Evolutionary conservation across 2,888 invertebrate genomes (phyloP).

Genomic region (Nomada hirtipes): DNA sequence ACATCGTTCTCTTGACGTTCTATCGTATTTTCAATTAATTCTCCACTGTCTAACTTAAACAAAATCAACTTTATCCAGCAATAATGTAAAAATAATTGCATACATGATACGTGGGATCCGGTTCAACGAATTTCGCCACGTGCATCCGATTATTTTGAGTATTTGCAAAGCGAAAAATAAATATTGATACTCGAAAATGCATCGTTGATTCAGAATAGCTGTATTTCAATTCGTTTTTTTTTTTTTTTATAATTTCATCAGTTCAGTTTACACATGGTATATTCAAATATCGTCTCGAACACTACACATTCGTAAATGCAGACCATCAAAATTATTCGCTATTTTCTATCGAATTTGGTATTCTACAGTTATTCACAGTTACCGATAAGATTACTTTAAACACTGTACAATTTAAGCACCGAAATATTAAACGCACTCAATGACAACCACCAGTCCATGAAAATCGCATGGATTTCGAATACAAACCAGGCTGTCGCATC

Average conservation of each 20-base stretch:
- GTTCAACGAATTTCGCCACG: neutral
- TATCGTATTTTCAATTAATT: no score
- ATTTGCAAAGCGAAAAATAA: neutral
- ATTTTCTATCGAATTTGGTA: neutral
- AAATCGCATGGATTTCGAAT: no score
- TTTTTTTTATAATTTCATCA: neutral
- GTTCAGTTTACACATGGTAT: neutral
- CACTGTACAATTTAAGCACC: no score
- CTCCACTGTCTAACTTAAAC: no score
- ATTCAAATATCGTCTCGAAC: neutral
- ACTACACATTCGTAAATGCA: neutral
- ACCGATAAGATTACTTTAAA: no score
- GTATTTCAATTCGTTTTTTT: neutral
- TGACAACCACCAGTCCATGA: no score
- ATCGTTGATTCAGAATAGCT: neutral
- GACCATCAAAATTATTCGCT: neutral
- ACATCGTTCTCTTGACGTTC: no score
- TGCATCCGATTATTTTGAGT: neutral
- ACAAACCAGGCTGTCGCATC: neutral
- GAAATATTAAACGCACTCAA: no score
- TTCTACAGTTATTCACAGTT: neutral
- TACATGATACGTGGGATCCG: no score
- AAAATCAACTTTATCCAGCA: no score
- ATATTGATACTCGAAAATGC: conserved; percentile 9
- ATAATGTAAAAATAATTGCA: neutral